phyloP scores from a whole-genome alignment of 2,113 vertebrate species.

The Parus major region DNA sequence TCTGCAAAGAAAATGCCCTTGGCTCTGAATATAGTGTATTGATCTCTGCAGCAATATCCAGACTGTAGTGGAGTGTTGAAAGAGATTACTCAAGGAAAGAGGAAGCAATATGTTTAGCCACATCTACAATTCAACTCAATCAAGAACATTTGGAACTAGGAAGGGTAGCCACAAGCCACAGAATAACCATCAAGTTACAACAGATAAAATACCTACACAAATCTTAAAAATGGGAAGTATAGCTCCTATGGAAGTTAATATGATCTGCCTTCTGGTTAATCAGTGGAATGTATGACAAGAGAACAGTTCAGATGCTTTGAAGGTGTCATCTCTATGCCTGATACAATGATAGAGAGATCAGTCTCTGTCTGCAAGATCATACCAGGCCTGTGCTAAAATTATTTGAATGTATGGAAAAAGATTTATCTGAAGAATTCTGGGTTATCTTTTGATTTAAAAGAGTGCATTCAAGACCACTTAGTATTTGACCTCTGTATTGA shows the following conservation, averaged over 20 bases:
- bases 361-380: background rate
- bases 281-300: background rate
- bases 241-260: background rate
- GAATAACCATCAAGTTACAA: background rate
- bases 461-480: background rate
- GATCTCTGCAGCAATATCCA: background rate
- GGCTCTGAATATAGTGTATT: background rate
- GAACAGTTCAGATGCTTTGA: background rate
- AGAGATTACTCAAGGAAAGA: background rate
- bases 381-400: background rate
- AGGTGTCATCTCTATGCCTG: background rate
- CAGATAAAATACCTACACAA: background rate
- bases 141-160: background rate
- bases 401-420: background rate
- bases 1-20: background rate
- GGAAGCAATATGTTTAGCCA: conserved; percentile 29
- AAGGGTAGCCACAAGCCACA: conserved; percentile 54
- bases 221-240: background rate
- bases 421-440: background rate
- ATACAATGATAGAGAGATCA: background rate
- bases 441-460: background rate
- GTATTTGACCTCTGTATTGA: background rate
- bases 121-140: conserved; percentile 8
- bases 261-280: background rate
- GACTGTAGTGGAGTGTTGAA: background rate